These are phyloP conservation scores for Elgonia sp. DNA, from an alignment of 2,888 invertebrate species.

Conservation along the genomic window DNA sequence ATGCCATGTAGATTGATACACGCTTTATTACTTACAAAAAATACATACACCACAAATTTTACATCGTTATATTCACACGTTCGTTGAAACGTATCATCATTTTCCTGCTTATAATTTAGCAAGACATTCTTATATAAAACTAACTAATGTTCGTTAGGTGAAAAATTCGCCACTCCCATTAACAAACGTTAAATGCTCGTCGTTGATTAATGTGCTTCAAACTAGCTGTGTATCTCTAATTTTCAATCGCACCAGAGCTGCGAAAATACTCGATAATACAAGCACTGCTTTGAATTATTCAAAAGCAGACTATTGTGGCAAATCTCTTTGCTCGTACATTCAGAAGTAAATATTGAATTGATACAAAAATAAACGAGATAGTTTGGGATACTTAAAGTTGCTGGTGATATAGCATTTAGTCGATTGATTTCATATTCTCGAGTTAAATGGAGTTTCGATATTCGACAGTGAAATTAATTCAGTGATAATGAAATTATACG, in stretches of 20 bases:
- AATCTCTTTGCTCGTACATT: not conserved
- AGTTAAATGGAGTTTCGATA: slow-evolving; percentile 15
- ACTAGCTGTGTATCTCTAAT: slow-evolving; percentile 38
- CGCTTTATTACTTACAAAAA: slow-evolving; percentile 75
- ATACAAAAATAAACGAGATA: slow-evolving; percentile 43
- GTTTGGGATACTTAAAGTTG: slow-evolving; percentile 25
- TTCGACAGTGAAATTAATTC: slow-evolving; percentile 20
- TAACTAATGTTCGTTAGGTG: slow-evolving; percentile 43
- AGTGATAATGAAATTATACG: not conserved
- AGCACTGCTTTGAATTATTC: slow-evolving; percentile 46
- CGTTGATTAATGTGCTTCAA: slow-evolving; percentile 64
- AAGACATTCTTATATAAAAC: slow-evolving; percentile 52
- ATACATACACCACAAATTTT: slow-evolving; percentile 67
- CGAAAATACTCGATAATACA: slow-evolving; percentile 36
- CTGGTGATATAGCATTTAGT: slow-evolving; percentile 15
- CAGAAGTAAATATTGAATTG: slow-evolving; percentile 50
- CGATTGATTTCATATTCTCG: slow-evolving; percentile 34
- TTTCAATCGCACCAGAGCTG: slow-evolving; percentile 25
- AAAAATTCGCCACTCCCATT: slow-evolving; percentile 43
- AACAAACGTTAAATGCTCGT: slow-evolving; percentile 48
- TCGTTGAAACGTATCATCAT: no score
- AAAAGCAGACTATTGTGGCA: not conserved
- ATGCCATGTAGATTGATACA: slow-evolving; percentile 45
- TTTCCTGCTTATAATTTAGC: not conserved
- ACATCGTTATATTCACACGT: slow-evolving; percentile 60